These are phyloP conservation scores for Emydoidea blandingii DNA, from an alignment of 2,797 vertebrate genomes.

Conservation along the genomic window DNA sequence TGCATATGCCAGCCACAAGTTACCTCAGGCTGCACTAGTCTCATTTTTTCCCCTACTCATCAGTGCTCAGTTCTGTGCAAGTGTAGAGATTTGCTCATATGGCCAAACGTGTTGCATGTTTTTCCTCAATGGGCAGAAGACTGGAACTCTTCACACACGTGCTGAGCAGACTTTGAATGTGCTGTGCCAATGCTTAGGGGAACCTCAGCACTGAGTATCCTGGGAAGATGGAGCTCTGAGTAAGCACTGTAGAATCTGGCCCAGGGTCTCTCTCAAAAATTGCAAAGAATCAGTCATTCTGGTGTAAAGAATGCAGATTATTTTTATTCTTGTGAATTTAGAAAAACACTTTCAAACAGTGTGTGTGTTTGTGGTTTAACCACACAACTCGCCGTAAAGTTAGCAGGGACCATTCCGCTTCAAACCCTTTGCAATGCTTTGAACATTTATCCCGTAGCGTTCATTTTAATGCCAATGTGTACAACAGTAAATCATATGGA, in stretches of 20 bases:
- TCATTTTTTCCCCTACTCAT: slow-evolving; percentile 26
- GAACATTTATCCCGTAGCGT: neutral
- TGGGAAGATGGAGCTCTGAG: neutral
- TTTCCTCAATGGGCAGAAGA: neutral
- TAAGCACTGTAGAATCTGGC: neutral
- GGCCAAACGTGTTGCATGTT: neutral
- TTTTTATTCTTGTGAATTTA: slow-evolving; percentile 13
- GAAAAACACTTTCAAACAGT: slow-evolving; percentile 1
- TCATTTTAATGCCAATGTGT: slow-evolving; percentile 1
- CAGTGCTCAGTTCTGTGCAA: neutral
- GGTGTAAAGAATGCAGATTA: neutral
- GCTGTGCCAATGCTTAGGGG: neutral
- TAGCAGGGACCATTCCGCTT: neutral
- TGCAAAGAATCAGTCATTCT: neutral
- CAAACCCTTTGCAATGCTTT: neutral
- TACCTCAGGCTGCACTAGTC: neutral
- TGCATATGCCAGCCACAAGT: neutral
- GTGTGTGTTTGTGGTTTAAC: slow-evolving; percentile 20
- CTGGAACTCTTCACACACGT: neutral
- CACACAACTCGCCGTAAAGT: neutral
- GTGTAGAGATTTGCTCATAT: neutral
- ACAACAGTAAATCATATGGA: neutral
- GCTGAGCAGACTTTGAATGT: neutral
- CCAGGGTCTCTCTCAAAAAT: neutral
- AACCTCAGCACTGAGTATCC: neutral